Conservation (phyloP, 2,113 vertebrate genomes). For the Pholis gunnellus region DNA sequence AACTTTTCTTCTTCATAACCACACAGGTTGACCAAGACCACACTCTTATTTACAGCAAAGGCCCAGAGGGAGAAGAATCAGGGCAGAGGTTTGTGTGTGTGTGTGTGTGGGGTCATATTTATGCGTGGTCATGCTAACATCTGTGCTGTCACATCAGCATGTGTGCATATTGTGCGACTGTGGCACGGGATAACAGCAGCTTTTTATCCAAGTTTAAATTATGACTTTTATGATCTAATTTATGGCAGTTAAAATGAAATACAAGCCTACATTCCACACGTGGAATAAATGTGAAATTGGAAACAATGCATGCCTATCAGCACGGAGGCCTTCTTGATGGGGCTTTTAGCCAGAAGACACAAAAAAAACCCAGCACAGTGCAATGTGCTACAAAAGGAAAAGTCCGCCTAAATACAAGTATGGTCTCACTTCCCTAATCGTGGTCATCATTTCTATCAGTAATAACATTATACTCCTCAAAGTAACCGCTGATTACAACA, state of each 20-base stretch:
- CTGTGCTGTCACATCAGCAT: conserved; percentile 35
- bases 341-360: neutral
- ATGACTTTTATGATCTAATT: conserved; percentile 30
- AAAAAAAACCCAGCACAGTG: neutral
- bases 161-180: conserved; percentile 16
- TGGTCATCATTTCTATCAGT: neutral
- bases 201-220: conserved; percentile 13
- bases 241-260: conserved; percentile 44
- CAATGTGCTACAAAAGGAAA: neutral
- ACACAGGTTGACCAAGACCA: conserved; percentile 21
- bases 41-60: conserved; percentile 22
- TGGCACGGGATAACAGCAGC: conserved; percentile 3
- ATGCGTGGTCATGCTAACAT: conserved; percentile 53
- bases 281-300: conserved; percentile 38
- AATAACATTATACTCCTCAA: neutral
- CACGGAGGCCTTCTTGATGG: neutral
- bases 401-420: neutral
- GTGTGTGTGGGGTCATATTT: conserved; percentile 40
- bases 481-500: neutral
- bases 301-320: conserved; percentile 19
- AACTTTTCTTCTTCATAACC: conserved; percentile 15
- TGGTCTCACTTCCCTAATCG: neutral
- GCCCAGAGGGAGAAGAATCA: conserved; percentile 30
- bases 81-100: conserved; percentile 4
- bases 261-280: conserved; percentile 25